phyloP scores from a whole-genome alignment of 2,888 invertebrate genomes.

The Celastrina argiolus region DNA sequence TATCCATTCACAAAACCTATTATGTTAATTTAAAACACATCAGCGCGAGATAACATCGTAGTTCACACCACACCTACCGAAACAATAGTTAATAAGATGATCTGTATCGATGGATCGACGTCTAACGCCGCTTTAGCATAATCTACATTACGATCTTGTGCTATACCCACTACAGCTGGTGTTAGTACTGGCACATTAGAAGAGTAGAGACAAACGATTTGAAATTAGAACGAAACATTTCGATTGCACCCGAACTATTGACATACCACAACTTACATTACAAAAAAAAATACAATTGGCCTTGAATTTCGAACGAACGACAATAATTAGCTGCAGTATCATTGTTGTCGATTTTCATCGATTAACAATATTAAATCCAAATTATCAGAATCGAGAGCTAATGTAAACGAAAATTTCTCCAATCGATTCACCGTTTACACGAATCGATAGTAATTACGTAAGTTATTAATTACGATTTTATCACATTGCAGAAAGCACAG shows the following conservation, averaged over 20 bases:
- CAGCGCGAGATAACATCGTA: slow-evolving; percentile 68
- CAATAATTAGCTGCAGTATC: no score
- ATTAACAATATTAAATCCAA: background rate
- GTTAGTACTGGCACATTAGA: slow-evolving; percentile 39
- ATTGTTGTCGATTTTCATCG: background rate
- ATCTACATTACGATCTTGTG: slow-evolving; percentile 69
- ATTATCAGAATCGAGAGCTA: background rate
- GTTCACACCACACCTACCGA: slow-evolving; percentile 78
- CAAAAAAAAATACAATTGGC: no score
- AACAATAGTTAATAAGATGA: slow-evolving; percentile 79
- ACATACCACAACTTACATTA: no score
- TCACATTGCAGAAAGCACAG: slow-evolving; percentile 46
- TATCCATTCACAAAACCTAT: slow-evolving; percentile 77
- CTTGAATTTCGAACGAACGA: no score
- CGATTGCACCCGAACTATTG: no score
- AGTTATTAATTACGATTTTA: slow-evolving; percentile 44
- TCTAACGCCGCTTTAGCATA: slow-evolving; percentile 76
- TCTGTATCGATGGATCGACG: slow-evolving; percentile 74
- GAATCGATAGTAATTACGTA: slow-evolving; percentile 33
- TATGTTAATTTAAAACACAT: slow-evolving; percentile 79
- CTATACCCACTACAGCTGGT: slow-evolving; percentile 68
- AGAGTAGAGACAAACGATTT: background rate
- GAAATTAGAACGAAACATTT: background rate
- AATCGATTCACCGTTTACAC: slow-evolving; percentile 24
- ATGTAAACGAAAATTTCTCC: background rate